Evolutionary conservation across 1,140 invertebrate genomes (phyloP).

Genomic region (Cyclina sinensis): DNA sequence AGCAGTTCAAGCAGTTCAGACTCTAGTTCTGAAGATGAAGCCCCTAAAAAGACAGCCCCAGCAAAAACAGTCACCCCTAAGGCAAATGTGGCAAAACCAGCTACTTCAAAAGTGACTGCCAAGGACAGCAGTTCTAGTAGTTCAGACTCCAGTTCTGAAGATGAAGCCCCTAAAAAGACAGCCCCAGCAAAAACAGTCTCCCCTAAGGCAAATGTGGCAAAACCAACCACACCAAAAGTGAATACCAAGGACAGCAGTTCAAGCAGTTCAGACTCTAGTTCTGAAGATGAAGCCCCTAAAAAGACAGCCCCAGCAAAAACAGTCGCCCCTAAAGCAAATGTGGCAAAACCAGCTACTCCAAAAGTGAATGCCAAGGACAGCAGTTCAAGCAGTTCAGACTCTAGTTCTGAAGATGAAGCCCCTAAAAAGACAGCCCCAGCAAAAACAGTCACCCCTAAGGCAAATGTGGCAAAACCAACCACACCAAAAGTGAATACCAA

Average conservation of each 20-base stretch:
- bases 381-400: constrained; percentile 49
- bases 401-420: constrained; percentile 62
- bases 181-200: constrained; percentile 6
- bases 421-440: constrained; percentile 26
- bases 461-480: constrained; percentile 1
- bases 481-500: constrained; percentile 25
- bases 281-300: constrained; percentile 65
- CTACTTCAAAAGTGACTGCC: background rate
- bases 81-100: constrained; percentile 21
- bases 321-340: constrained; percentile 13
- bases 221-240: background rate
- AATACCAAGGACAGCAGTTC: constrained; percentile 44
- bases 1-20: constrained; percentile 52
- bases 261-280: constrained; percentile 64
- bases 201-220: constrained; percentile 41
- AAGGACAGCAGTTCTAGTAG: constrained; percentile 50
- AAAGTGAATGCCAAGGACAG: background rate
- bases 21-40: constrained; percentile 59
- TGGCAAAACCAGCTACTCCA: constrained; percentile 11
- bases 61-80: constrained; percentile 38
- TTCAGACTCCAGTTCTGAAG: constrained; percentile 64
- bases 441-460: constrained; percentile 14
- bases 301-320: constrained; percentile 39
- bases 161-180: constrained; percentile 54
- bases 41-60: constrained; percentile 17